Evolutionary conservation across 2,113 vertebrate species (phyloP).

Genomic region (Cyprinus carpio): DNA sequence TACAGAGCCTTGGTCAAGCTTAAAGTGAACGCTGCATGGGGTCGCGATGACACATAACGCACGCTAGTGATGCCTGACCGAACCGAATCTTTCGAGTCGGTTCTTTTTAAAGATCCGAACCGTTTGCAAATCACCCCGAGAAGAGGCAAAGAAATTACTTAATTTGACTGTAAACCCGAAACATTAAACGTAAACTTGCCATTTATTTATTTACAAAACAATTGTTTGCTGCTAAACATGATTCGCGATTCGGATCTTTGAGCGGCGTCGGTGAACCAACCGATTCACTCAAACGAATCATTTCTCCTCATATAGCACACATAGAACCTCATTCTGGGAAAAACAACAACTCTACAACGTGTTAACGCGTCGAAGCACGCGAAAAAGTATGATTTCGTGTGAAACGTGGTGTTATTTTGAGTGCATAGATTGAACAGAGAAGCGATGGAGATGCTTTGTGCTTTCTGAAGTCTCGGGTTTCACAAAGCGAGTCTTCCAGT

Average conservation of each 20-base stretch:
- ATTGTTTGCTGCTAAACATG: neutral
- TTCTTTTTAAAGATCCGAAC: neutral
- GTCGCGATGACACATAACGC: too few species aligned
- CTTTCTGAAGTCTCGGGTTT: slow-evolving; percentile 71
- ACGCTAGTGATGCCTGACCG: neutral
- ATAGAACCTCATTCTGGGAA: neutral
- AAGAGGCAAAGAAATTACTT: neutral
- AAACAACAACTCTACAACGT: neutral
- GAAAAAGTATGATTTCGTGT: neutral
- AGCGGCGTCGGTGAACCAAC: neutral
- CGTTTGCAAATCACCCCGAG: neutral
- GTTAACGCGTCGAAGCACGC: too few species aligned
- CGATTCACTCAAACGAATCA: slow-evolving; percentile 26
- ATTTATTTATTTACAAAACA: neutral
- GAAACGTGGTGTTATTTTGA: neutral
- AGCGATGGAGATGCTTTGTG: slow-evolving; percentile 29
- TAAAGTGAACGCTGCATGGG: neutral
- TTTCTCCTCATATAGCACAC: neutral
- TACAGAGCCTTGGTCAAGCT: neutral
- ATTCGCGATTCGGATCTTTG: neutral
- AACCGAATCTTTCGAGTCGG: neutral
- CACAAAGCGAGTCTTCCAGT: slow-evolving; percentile 63
- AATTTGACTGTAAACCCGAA: neutral
- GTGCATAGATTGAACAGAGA: neutral
- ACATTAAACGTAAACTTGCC: neutral